Percentiles rank a stretch among this genome's conserved stretches.
phyloP scores from a whole-genome alignment of 1,140 invertebrate genomes.

The Leucophenga varia region DNA sequence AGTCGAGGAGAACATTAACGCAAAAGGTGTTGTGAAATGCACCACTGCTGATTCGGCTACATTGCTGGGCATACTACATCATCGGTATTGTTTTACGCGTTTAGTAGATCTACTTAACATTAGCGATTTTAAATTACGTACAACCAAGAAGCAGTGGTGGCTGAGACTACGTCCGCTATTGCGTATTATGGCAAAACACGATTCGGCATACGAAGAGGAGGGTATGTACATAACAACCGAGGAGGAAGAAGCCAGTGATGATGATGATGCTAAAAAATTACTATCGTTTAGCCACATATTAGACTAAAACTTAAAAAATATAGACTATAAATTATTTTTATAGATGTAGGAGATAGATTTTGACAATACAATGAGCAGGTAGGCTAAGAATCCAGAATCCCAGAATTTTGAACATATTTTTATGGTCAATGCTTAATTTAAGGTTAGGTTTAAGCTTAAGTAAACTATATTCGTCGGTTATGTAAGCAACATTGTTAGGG shows the following conservation, averaged over 20 bases:
- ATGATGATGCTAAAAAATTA: constrained; percentile 2
- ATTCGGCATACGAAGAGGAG: constrained; percentile 86
- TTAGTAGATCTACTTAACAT: constrained; percentile 75
- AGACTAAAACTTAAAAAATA: too few relatives aligned
- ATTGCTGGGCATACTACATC: constrained; percentile 78
- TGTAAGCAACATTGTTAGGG: too few relatives aligned
- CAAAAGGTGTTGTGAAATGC: constrained; percentile 62
- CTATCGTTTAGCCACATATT: too few relatives aligned
- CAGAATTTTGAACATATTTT: too few relatives aligned
- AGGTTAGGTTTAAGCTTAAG: too few relatives aligned
- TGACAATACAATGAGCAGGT: too few relatives aligned
- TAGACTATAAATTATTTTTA: too few relatives aligned
- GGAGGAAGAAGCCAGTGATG: constrained; percentile 64
- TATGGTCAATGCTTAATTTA: too few relatives aligned
- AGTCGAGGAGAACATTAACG: constrained; percentile 62
- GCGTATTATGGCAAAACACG: constrained; percentile 95
- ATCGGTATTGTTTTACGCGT: constrained; percentile 87
- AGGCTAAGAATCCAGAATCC: too few relatives aligned
- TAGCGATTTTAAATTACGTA: constrained; percentile 90
- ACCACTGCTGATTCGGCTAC: constrained; percentile 68
- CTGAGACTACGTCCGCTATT: constrained; percentile 89
- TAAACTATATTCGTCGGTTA: too few relatives aligned
- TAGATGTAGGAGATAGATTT: too few relatives aligned
- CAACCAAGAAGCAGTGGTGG: constrained; percentile 94
- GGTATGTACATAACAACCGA: too few relatives aligned